Conservation (phyloP, 2,888 invertebrate species). For the Leucophenga montana region DNA sequence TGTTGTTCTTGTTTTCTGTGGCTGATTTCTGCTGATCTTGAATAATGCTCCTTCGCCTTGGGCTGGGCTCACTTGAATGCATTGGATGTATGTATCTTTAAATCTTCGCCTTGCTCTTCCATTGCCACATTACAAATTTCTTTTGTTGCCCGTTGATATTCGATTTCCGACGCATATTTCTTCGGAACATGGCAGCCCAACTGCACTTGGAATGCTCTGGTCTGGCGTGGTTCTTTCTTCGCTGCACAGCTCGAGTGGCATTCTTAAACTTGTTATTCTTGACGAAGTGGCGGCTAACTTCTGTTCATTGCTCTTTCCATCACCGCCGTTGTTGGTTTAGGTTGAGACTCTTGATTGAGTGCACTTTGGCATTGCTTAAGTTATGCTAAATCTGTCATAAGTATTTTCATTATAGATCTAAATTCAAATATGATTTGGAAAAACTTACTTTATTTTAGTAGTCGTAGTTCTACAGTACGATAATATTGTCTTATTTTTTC, state of each 20-base stretch:
- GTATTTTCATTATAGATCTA: background rate
- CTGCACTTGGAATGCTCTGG: constrained; percentile 21
- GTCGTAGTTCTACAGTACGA: too few species aligned
- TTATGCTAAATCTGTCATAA: constrained; percentile 46
- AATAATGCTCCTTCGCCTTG: background rate
- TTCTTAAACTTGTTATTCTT: constrained; percentile 46
- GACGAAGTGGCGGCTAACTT: constrained; percentile 25
- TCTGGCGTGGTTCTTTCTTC: constrained; percentile 44
- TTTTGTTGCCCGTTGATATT: constrained; percentile 17
- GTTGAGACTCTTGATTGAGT: constrained; percentile 27
- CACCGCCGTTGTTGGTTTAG: background rate
- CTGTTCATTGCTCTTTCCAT: constrained; percentile 32
- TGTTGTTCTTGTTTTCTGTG: constrained; percentile 3
- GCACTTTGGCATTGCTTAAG: constrained; percentile 28
- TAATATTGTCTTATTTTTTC: too few species aligned
- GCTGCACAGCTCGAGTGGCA: constrained; percentile 51
- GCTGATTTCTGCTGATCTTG: constrained; percentile 17
- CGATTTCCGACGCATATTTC: background rate
- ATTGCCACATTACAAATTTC: constrained; percentile 33
- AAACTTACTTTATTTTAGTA: background rate
- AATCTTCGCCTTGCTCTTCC: constrained; percentile 19
- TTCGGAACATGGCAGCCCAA: constrained; percentile 10
- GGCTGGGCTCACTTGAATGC: background rate
- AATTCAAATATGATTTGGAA: background rate
- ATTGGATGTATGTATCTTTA: background rate